Evolutionary conservation across 2,113 vertebrate genomes (phyloP).

Genomic region (Columba livia): DNA sequence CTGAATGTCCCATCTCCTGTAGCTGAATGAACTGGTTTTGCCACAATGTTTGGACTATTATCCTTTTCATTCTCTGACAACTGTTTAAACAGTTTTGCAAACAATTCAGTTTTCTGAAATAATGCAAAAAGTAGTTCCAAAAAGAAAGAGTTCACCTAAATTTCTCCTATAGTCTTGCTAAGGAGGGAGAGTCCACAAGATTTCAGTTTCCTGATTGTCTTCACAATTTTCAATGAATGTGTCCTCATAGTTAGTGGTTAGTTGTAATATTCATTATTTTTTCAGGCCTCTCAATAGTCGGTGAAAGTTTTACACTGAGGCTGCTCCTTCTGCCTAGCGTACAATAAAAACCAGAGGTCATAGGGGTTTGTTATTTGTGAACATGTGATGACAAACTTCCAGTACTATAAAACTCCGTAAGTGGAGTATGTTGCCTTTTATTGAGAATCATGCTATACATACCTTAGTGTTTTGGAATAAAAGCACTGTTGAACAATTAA

Average conservation of each 20-base stretch:
- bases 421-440: not conserved
- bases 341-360: not conserved
- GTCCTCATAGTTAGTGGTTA: not conserved
- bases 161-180: not conserved
- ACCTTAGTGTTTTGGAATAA: not conserved
- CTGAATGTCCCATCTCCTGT: too few species aligned
- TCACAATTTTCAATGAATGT: not conserved
- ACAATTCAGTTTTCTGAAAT: not conserved
- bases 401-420: not conserved
- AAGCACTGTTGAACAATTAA: not conserved
- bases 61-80: too few species aligned
- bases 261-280: not conserved
- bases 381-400: not conserved
- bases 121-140: not conserved
- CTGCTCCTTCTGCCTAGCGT: not conserved
- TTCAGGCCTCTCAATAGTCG: not conserved
- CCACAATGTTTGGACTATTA: too few species aligned
- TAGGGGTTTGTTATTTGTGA: fast-evolving
- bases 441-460: fast-evolving
- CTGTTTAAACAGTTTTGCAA: not conserved
- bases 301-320: not conserved
- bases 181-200: not conserved
- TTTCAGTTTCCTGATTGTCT: not conserved
- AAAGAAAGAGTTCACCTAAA: not conserved
- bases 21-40: too few species aligned